Evolutionary conservation across 1,140 invertebrate genomes (phyloP), one percentile per base, ranked within the genome.

Genomic region (Acarapis woodi): DNA sequence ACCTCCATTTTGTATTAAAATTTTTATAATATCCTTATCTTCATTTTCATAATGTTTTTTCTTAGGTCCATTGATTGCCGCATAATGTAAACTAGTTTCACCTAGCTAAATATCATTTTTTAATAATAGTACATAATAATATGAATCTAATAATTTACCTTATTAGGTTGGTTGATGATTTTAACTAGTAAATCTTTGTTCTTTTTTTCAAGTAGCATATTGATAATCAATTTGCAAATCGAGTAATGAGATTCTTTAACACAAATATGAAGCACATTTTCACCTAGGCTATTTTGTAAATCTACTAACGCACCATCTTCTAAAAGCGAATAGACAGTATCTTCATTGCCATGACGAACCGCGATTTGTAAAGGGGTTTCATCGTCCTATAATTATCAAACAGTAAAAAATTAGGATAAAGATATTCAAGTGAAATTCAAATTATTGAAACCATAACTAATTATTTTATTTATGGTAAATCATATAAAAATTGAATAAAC

Each of bases 241-340:
- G 23, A 18, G 21, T 23, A 38, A 28, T 36, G 42, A 22, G 19
- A 44, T 31, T 43, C 44, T 22, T 46, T 46, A 2, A 44, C 42
- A 9, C 26, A 28, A 24, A 44, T 28, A 21, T 44, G 44, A n/a
- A 43, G 21, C 4, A 42, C 45, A 43, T 46, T 41, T 37, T 46
- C 45, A 23, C 45, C 46, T 53, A 85, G 79, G 63, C 83, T 82
- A 5, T 82, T 83, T 53, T 79, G 79, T 43, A 66, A 70, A 42
- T 76, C 63, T 0, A 82, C 76, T 59, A 90, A 77, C 0, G 79
- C 83, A 1, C 72, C 74, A 50, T 93, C 82, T 49, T 83, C 76
- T 3, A 94, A 57, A 1, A 94, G 61, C 1, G 87, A 61, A 38
- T 73, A 60, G 6, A 93, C 61, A 0, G 83, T 80, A 20, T 70